phyloP scores from a whole-genome alignment of 2,888 invertebrate genomes.

The Acleris literana region DNA sequence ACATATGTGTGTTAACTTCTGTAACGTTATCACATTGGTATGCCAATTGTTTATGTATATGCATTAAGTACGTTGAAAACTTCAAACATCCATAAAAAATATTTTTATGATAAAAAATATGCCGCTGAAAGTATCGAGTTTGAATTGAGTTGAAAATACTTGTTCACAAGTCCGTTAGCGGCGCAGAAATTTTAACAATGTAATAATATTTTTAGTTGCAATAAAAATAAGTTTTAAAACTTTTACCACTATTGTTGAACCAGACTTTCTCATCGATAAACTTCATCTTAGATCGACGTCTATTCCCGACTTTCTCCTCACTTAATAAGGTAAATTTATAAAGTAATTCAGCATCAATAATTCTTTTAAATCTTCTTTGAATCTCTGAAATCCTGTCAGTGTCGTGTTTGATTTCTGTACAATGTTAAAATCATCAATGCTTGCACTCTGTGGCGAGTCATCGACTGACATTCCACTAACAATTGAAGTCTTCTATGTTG shows the following conservation, averaged over 20 bases:
- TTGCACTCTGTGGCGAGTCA: conserved; percentile 15
- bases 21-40: conserved; percentile 26
- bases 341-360: conserved; percentile 10
- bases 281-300: background rate
- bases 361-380: conserved; percentile 5
- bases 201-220: background rate
- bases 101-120: background rate
- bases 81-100: background rate
- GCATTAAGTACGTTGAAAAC: background rate
- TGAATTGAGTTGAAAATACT: conserved; percentile 2
- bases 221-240: too few relatives aligned
- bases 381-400: conserved; percentile 2
- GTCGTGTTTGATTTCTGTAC: conserved; percentile 22
- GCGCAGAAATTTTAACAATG: background rate
- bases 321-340: conserved; percentile 4
- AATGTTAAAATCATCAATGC: conserved; percentile 16
- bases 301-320: conserved; percentile 10
- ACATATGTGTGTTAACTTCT: background rate
- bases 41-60: background rate
- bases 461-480: conserved; percentile 19
- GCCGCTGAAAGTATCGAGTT: background rate
- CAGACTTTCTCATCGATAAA: background rate
- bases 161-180: background rate
- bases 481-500: conserved; percentile 10
- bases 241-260: too few relatives aligned